A percentile compares a stretch with the other conserved stretches of the same genome.
Conservation (phyloP, 2,113 vertebrate species). For the Sinocyclocheilus anshuiensis region DNA sequence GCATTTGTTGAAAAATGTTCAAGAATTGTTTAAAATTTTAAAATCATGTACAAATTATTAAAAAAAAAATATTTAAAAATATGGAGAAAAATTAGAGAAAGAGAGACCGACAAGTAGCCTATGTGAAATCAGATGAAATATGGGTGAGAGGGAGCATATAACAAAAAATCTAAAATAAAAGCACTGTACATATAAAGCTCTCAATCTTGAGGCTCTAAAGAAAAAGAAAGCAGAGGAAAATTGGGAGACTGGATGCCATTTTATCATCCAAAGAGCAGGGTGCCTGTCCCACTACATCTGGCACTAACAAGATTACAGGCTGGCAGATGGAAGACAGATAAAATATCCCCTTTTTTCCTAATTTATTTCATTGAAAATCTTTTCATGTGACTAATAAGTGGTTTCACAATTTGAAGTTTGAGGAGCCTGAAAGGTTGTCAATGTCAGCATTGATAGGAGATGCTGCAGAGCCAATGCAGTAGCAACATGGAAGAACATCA, state of each 20-base stretch:
- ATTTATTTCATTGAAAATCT: conserved; percentile 43
- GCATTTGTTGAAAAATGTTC: too few relatives aligned
- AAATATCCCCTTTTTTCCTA: conserved; percentile 40
- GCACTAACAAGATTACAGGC: conserved; percentile 39
- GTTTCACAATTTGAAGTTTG: conserved; percentile 2
- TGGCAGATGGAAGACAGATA: conserved; percentile 57
- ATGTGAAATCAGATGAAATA: not conserved
- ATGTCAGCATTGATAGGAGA: not conserved
- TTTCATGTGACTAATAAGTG: not conserved
- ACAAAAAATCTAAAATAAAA: not conserved
- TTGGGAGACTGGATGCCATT: conserved; percentile 19
- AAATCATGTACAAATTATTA: too few relatives aligned
- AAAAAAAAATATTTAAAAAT: not conserved
- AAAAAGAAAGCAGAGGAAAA: not conserved
- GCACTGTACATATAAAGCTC: too few relatives aligned
- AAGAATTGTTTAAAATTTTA: too few relatives aligned
- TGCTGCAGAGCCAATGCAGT: conserved; percentile 1
- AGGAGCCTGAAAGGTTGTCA: conserved; percentile 37
- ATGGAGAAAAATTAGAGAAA: not conserved
- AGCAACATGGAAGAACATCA: conserved; percentile 37
- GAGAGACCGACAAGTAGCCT: not conserved
- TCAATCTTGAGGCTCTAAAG: not conserved
- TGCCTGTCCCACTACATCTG: conserved; percentile 49
- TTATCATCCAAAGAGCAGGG: conserved; percentile 45
- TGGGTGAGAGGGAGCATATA: not conserved